phyloP scores from a whole-genome alignment of 2,797 vertebrate species.

The Premnoplex brunnescens region DNA sequence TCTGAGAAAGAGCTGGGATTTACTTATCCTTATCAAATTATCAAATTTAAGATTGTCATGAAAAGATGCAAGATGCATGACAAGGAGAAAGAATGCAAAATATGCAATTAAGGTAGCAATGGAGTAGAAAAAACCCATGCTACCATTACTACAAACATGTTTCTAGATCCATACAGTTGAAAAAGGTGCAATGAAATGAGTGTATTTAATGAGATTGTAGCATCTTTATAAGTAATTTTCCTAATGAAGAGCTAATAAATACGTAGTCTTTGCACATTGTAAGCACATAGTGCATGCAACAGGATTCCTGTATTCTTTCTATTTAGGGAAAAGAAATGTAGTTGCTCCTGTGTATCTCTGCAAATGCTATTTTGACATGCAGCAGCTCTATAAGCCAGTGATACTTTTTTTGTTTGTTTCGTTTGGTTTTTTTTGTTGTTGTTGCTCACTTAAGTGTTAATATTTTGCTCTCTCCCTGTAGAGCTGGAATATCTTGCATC shows the following conservation, averaged over 20 bases:
- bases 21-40: not conserved
- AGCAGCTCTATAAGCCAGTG: not conserved
- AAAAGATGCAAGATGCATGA: not conserved
- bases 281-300: not conserved
- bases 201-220: not conserved
- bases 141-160: not conserved
- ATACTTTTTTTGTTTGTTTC: not conserved
- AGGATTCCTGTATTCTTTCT: not conserved
- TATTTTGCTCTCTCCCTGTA: not conserved
- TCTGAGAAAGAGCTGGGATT: not conserved
- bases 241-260: not conserved
- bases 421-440: not conserved
- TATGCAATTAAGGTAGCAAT: not conserved
- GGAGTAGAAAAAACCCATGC: not conserved
- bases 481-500: not conserved
- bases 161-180: not conserved
- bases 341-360: not conserved
- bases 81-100: not conserved
- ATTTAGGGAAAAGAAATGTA: not conserved
- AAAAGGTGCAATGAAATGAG: not conserved
- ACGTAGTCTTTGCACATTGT: not conserved
- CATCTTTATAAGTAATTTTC: not conserved
- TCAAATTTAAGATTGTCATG: not conserved
- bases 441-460: not conserved
- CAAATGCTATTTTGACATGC: not conserved